Evolutionary conservation across 2,797 vertebrate species (phyloP).

Genomic region (Microcaecilia unicolor): DNA sequence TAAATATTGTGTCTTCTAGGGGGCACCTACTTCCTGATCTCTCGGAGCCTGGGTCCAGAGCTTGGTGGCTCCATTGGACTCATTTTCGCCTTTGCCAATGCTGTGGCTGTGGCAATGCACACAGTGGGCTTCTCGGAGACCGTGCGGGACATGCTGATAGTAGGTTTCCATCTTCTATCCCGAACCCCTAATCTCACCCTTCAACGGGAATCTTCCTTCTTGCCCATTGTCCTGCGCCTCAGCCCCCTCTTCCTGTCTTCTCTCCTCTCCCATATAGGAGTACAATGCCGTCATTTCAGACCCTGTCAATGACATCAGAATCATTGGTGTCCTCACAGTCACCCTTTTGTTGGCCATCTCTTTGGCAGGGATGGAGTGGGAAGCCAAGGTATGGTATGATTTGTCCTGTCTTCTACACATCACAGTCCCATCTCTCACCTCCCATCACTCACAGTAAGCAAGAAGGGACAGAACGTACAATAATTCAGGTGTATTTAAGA

Average conservation of each 20-base stretch:
- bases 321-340: conserved; percentile 50
- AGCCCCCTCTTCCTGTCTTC: neutral
- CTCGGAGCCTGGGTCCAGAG: conserved; percentile 53
- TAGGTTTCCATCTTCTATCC: conserved; percentile 7
- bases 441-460: no score
- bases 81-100: conserved; percentile 58
- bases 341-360: conserved; percentile 50
- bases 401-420: no score
- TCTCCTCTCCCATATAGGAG: conserved; percentile 30
- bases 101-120: conserved; percentile 54
- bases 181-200: no score
- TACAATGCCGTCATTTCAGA: conserved; percentile 36
- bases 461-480: no score
- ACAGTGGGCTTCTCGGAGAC: conserved; percentile 57
- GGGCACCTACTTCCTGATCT: conserved; percentile 60
- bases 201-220: no score
- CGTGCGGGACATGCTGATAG: conserved; percentile 43
- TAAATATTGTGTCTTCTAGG: conserved; percentile 31
- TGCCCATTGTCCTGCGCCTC: no score
- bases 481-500: no score
- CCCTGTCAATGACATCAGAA: conserved; percentile 47
- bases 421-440: no score
- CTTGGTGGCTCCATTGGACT: conserved; percentile 52
- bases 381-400: conserved; percentile 60
- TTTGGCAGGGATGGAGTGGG: conserved; percentile 62